These are phyloP conservation scores for Spinibarbus caldwelli DNA, from an alignment of 2,797 vertebrate genomes.

Conservation along the genomic window DNA sequence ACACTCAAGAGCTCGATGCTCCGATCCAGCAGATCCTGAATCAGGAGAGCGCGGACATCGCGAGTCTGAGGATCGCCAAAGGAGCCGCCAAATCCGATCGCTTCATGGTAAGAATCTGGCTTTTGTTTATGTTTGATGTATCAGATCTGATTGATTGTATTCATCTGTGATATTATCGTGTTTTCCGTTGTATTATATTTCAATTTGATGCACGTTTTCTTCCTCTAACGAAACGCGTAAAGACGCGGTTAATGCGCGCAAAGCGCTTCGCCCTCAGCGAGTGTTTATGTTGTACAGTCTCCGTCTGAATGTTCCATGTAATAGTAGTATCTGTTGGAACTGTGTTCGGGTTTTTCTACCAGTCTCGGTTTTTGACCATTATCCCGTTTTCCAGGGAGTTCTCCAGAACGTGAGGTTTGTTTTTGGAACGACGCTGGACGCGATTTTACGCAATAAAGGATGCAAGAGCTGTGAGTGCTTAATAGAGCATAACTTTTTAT, in stretches of 20 bases:
- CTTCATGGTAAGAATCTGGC: conserved; percentile 86
- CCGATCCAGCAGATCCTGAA: conserved; percentile 90
- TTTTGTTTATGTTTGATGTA: no score
- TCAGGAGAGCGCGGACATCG: conserved; percentile 83
- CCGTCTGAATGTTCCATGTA: neutral
- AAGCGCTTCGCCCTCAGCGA: neutral
- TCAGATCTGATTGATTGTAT: no score
- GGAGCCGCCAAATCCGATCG: conserved; percentile 85
- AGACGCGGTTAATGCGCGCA: neutral
- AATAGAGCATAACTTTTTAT: neutral
- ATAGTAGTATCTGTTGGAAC: conserved; percentile 5
- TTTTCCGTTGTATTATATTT: neutral
- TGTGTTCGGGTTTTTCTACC: neutral
- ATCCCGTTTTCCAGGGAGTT: conserved; percentile 82
- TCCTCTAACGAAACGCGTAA: neutral
- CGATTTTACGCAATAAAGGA: conserved; percentile 94
- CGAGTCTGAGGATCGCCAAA: conserved; percentile 89
- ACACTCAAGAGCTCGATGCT: conserved; percentile 87
- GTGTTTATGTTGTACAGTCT: neutral
- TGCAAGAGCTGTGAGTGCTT: conserved; percentile 89
- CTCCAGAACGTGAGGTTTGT: conserved; percentile 97
- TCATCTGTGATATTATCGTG: neutral
- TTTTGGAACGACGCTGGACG: conserved; percentile 91
- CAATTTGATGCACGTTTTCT: neutral
- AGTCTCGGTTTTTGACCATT: conserved; percentile 40